phyloP scores from a whole-genome alignment of 2,113 vertebrate genomes.

The Gobiocypris rarus region DNA sequence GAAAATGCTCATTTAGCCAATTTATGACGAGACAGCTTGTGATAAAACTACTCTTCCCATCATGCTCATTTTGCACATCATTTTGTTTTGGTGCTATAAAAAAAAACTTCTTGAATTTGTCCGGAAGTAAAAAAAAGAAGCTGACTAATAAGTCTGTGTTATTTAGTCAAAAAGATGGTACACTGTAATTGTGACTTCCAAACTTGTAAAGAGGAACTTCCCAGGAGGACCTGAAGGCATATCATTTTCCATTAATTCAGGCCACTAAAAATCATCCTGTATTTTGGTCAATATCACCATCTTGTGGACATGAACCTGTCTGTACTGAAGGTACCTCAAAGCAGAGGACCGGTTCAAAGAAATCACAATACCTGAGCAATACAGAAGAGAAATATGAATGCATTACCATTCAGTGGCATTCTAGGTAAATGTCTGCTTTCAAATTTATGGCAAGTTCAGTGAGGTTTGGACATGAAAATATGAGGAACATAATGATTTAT shows the following conservation, averaged over 20 bases:
- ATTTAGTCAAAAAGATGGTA: neutral
- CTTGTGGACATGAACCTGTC: slow-evolving; percentile 73
- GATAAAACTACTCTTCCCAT: neutral
- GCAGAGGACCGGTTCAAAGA: neutral
- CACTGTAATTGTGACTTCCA: neutral
- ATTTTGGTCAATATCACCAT: slow-evolving; percentile 81
- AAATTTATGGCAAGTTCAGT: neutral
- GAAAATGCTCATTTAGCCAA: neutral
- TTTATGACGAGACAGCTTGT: neutral
- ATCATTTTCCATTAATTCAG: slow-evolving; percentile 5
- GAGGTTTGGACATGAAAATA: neutral
- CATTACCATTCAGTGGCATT: neutral
- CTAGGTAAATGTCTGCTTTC: neutral
- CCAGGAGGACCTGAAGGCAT: neutral
- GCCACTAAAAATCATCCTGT: slow-evolving; percentile 49
- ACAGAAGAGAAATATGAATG: neutral
- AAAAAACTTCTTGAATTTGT: neutral
- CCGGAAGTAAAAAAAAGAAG: neutral
- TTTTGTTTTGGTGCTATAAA: neutral
- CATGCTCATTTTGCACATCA: neutral
- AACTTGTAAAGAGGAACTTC: neutral
- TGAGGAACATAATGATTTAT: neutral
- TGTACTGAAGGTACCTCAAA: slow-evolving; percentile 1
- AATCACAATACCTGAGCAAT: neutral
- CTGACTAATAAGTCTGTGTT: neutral